A percentile compares a stretch with the other conserved stretches of the same genome.
phyloP scores from a whole-genome alignment of 2,797 vertebrate genomes.

The Halcyon leucocephala region DNA sequence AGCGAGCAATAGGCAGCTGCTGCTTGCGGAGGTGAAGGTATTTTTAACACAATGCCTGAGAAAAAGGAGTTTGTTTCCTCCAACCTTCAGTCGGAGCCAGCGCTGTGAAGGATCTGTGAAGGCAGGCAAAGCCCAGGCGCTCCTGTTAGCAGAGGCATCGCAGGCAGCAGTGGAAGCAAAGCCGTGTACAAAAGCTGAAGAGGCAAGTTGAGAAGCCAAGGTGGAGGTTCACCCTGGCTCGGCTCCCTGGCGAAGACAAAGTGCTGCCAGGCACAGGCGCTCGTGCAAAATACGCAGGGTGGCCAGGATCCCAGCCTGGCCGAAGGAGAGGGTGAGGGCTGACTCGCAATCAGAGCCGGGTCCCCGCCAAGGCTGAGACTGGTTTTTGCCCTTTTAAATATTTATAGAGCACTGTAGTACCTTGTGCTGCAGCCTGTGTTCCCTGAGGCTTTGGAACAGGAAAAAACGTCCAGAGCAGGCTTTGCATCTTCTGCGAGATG shows the following conservation, averaged over 20 bases:
- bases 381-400: background rate
- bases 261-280: background rate
- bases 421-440: background rate
- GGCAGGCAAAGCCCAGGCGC: background rate
- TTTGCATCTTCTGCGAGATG: background rate
- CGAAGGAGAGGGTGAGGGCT: background rate
- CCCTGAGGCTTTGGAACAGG: constrained; percentile 51
- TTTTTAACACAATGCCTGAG: constrained; percentile 43
- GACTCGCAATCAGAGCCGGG: background rate
- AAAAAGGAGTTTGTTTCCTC: constrained; percentile 24
- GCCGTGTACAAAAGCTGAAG: background rate
- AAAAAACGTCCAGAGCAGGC: constrained; percentile 42
- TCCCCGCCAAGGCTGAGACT: background rate
- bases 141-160: background rate
- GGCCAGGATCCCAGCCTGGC: constrained; percentile 29
- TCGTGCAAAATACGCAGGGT: background rate
- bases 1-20: background rate
- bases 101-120: background rate
- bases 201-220: background rate
- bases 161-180: background rate
- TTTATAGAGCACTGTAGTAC: background rate
- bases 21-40: background rate
- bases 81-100: background rate
- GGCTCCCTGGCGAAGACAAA: background rate
- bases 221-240: background rate